Percentiles rank a stretch among this genome's conserved stretches.
phyloP scores from a whole-genome alignment of 2,797 vertebrate genomes.

The Paguma larvata region DNA sequence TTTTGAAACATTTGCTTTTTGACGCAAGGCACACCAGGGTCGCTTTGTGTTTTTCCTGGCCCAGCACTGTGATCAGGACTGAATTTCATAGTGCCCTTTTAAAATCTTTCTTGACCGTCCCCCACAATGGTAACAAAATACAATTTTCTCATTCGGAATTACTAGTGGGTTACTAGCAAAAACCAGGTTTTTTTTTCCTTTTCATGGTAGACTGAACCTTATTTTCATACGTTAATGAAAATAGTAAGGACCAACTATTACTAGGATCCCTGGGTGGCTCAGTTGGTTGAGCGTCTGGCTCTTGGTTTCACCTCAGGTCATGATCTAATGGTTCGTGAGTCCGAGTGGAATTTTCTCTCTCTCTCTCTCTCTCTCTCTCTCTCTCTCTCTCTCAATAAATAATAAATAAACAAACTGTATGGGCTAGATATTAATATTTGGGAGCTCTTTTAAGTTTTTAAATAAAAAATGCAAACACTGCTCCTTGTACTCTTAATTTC shows the following conservation, averaged over 20 bases:
- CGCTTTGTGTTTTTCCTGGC: not conserved
- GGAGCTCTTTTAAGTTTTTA: not conserved
- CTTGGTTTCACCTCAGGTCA: too few species aligned
- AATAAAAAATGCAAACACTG: not conserved
- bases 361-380: too few species aligned
- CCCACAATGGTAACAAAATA: conserved; percentile 7
- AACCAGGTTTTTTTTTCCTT: not conserved
- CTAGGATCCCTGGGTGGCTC: not conserved
- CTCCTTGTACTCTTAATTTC: not conserved
- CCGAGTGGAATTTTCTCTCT: too few species aligned
- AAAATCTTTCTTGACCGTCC: not conserved
- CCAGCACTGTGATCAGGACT: not conserved
- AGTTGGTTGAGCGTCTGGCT: too few species aligned
- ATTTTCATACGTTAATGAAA: conserved; percentile 14
- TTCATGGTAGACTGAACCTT: not conserved
- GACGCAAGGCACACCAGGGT: not conserved
- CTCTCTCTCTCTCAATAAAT: too few species aligned
- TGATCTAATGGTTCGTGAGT: too few species aligned
- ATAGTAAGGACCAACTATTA: not conserved
- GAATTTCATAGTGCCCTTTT: conserved; percentile 40
- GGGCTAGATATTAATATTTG: not conserved
- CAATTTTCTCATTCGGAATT: not conserved
- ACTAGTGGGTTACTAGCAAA: not conserved
- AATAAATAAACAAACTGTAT: not conserved
- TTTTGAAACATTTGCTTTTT: not conserved